Percentiles rank a stretch among this genome's conserved stretches.
These are phyloP conservation scores for Dipodomys merriami DNA, from an alignment of 2,113 vertebrate genomes.

Conservation along the genomic window DNA sequence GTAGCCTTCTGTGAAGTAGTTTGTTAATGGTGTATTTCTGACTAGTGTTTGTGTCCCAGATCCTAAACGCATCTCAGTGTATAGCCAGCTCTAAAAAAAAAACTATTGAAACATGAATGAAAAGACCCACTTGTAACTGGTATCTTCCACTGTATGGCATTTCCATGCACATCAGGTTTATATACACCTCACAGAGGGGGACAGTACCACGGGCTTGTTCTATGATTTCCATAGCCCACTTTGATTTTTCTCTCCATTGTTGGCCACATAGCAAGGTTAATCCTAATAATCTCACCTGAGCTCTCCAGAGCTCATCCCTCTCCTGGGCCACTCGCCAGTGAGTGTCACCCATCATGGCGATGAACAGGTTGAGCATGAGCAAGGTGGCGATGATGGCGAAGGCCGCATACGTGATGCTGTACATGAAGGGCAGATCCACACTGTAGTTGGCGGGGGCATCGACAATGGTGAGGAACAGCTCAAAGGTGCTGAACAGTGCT, in stretches of 20 bases:
- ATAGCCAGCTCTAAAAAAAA: neutral
- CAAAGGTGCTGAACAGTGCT: slow-evolving; percentile 93
- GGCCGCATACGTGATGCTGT: slow-evolving; percentile 88
- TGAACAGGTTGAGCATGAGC: slow-evolving; percentile 95
- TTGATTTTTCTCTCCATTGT: neutral
- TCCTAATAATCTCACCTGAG: slow-evolving; percentile 87
- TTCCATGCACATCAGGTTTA: neutral
- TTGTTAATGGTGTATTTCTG: neutral
- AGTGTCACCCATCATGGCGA: slow-evolving; percentile 98
- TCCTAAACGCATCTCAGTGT: neutral
- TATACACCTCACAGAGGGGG: neutral
- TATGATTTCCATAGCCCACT: neutral
- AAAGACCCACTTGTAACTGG: neutral
- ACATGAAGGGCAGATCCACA: slow-evolving; percentile 90
- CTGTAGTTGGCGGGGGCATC: slow-evolving; percentile 94
- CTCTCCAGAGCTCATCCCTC: slow-evolving; percentile 95
- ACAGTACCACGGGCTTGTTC: neutral
- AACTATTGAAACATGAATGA: neutral
- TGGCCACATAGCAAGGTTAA: neutral
- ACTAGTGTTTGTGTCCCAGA: neutral
- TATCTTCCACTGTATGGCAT: neutral
- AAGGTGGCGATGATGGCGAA: slow-evolving; percentile 93
- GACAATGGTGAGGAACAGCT: slow-evolving; percentile 94
- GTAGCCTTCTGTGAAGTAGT: neutral
- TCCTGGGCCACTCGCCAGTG: slow-evolving; percentile 95